Evolutionary conservation across 1,140 invertebrate genomes (phyloP), one percentile per base, ranked within the genome.

Genomic region (Elysia chlorotica): DNA sequence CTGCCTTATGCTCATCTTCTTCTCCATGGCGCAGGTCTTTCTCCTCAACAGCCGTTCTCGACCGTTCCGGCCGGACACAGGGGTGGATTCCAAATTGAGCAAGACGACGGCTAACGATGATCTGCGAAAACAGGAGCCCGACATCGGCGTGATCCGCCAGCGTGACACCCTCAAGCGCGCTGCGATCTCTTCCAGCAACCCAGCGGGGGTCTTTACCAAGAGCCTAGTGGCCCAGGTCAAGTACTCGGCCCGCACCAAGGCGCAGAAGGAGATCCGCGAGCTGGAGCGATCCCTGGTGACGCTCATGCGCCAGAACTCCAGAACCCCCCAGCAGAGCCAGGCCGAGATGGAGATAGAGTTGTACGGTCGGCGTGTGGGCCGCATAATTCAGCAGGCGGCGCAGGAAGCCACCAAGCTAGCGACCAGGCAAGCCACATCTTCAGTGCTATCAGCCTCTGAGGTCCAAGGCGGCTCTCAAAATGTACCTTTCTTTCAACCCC

Each of bases 21-120:
- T 69, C 31, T 56, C 66, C 25, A 35, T 36, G 19, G 53, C 30
- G 10, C 66, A 69, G 31, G 57, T 69, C 23, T n/a, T 69, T 23
- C 6, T 53, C 30, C 25, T 69, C 14, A 57, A 21, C 53, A 25
- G 14, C 31, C 30, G 35, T 21, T 17, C 21, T n/a, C 41, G 3
- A 6, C 4, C 2, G 2, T 14, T 23, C 14, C 6, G 14, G 37
- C 65, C 23, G 54, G 23, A 23, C 4, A 30, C 2, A 41, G 33
- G 25, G 35, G n/a, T n/a, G n/a, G n/a, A n/a, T n/a, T n/a, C n/a
- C n/a, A n/a, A n/a, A n/a, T n/a, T n/a, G n/a, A n/a, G n/a, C n/a
- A n/a, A n/a, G n/a, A n/a, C n/a, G n/a, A n/a, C n/a, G n/a, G n/a
- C n/a, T n/a, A n/a, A n/a, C n/a, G n/a, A n/a, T n/a, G n/a, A n/a